Conservation (phyloP, 1,140 invertebrate species). For the Artemia franciscana region DNA sequence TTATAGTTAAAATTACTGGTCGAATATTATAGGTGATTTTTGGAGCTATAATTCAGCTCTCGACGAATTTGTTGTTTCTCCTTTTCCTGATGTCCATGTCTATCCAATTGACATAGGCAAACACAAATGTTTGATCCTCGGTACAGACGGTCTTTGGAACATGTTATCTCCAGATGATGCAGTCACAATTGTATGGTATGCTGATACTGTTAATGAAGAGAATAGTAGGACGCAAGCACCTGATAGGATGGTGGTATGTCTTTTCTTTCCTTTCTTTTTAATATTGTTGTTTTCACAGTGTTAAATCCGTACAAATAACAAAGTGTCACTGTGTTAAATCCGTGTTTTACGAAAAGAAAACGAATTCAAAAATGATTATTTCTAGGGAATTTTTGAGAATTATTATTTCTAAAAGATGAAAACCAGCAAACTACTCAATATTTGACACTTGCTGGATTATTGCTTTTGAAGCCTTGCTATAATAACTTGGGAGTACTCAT, state of each 20-base stretch:
- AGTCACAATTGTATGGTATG: conserved; percentile 56
- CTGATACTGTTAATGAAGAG: conserved; percentile 54
- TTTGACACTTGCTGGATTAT: too few species aligned
- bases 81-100: conserved; percentile 80
- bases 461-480: too few species aligned
- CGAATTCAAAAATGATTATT: too few species aligned
- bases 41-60: conserved; percentile 85
- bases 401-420: too few species aligned
- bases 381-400: too few species aligned
- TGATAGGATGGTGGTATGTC: conserved; percentile 13
- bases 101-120: conserved; percentile 51
- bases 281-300: too few species aligned
- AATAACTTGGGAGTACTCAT: too few species aligned
- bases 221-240: conserved; percentile 12
- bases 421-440: too few species aligned
- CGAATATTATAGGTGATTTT: conserved; percentile 51
- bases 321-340: too few species aligned
- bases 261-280: neutral
- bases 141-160: conserved; percentile 91
- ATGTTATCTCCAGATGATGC: conserved; percentile 61
- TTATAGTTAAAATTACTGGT: too few species aligned
- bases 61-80: conserved; percentile 84
- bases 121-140: conserved; percentile 73
- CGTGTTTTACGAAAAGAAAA: too few species aligned
- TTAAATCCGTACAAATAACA: too few species aligned